Conservation (phyloP, 2,797 vertebrate species). For the Limnodromus scolopaceus region DNA sequence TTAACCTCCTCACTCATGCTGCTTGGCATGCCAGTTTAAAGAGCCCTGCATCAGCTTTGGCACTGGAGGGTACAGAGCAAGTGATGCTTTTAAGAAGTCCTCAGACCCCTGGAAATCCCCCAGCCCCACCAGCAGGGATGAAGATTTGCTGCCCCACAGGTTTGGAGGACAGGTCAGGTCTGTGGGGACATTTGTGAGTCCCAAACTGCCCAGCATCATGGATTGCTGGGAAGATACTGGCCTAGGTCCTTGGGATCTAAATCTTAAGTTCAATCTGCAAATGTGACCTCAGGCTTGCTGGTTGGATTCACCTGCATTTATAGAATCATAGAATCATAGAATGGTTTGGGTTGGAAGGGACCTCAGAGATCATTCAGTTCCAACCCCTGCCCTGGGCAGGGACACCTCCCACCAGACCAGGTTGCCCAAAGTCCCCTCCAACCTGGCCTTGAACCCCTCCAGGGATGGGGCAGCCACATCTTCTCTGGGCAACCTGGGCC, state of each 20-base stretch:
- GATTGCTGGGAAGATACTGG: not conserved
- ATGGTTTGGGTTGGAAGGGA: no score
- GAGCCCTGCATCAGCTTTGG: not conserved
- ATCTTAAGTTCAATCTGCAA: not conserved
- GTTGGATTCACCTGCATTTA: not conserved
- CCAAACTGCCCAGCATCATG: not conserved
- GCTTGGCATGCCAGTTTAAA: not conserved
- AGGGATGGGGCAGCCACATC: no score
- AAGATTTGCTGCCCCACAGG: not conserved
- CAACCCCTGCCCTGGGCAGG: no score
- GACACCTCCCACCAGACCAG: no score
- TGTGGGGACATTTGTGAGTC: not conserved
- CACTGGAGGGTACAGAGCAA: not conserved
- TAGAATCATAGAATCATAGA: no score
- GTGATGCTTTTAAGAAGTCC: not conserved
- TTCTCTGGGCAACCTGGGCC: no score
- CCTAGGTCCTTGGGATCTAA: not conserved
- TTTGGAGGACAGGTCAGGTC: not conserved
- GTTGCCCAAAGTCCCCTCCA: no score
- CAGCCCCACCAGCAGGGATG: not conserved
- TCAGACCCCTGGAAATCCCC: not conserved
- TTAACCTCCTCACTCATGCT: not conserved
- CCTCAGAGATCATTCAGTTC: no score
- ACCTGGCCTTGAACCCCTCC: no score
- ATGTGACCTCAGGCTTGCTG: not conserved